These are phyloP conservation scores for Zelleria hepariella DNA, from an alignment of 2,888 invertebrate genomes.

Conservation along the genomic window DNA sequence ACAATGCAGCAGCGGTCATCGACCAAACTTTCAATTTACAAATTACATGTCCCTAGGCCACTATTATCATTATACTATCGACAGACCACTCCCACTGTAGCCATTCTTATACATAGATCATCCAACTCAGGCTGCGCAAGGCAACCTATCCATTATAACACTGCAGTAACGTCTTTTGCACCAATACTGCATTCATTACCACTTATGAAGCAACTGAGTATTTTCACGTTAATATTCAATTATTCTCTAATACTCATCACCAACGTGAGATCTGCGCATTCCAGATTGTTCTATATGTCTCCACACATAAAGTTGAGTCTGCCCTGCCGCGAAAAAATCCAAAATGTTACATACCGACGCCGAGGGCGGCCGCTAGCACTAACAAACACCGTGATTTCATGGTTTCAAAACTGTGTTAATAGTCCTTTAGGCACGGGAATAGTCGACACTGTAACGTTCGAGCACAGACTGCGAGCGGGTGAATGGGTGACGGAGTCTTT, in stretches of 20 bases:
- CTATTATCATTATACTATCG: constrained; percentile 2
- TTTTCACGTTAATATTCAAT: not conserved
- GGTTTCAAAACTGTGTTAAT: constrained; percentile 40
- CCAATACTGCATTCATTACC: not conserved
- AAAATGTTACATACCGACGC: constrained; percentile 76
- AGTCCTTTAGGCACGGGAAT: constrained; percentile 57
- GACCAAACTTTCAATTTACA: constrained; percentile 20
- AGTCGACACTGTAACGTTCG: constrained; percentile 67
- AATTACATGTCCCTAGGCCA: constrained; percentile 15
- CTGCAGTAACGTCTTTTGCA: too few relatives aligned
- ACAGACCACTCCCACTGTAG: not conserved
- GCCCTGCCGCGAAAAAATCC: constrained; percentile 26
- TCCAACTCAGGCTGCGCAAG: not conserved
- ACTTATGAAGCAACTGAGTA: not conserved
- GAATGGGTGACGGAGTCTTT: constrained; percentile 67
- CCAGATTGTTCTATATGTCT: not conserved
- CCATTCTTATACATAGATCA: not conserved
- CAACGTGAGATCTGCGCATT: not conserved
- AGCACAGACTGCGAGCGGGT: constrained; percentile 72
- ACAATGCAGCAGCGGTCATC: constrained; percentile 10
- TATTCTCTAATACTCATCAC: not conserved
- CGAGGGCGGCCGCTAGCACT: constrained; percentile 76
- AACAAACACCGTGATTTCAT: constrained; percentile 71
- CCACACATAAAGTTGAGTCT: not conserved
- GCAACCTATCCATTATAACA: too few relatives aligned